A percentile compares a stretch with the other conserved stretches of the same genome.
These are phyloP conservation scores for Nebria ingens DNA, from an alignment of 1,140 invertebrate species.

Conservation along the genomic window DNA sequence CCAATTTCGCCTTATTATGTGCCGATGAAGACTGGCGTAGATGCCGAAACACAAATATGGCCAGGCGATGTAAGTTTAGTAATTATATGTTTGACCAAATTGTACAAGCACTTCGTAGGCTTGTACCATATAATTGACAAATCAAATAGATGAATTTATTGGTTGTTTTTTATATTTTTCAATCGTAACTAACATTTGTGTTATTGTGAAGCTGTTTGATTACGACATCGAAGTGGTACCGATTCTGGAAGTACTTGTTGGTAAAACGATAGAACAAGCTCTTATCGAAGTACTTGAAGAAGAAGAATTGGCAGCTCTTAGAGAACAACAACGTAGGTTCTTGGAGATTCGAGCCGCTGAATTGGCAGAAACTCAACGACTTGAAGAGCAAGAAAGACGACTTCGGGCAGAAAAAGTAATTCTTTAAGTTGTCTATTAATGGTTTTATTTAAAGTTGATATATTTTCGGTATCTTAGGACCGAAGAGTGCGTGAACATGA, in stretches of 20 bases:
- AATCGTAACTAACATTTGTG: too few relatives aligned
- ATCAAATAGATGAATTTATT: too few relatives aligned
- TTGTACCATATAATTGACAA: too few relatives aligned
- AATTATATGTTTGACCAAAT: too few relatives aligned
- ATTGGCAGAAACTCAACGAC: conserved; percentile 59
- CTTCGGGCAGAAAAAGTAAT: conserved; percentile 48
- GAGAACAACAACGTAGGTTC: conserved; percentile 66
- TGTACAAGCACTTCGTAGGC: too few relatives aligned
- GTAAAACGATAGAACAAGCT: conserved; percentile 78
- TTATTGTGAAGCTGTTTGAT: conserved; percentile 81
- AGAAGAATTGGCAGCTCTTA: conserved; percentile 60
- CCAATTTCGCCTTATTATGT: conserved; percentile 64
- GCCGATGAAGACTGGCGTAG: conserved; percentile 65
- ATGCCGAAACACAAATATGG: conserved; percentile 73
- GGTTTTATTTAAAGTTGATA: background rate
- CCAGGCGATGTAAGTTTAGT: conserved; percentile 68
- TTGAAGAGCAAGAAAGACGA: conserved; percentile 61
- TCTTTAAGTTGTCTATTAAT: background rate
- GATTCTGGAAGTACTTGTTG: conserved; percentile 75
- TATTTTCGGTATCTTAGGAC: conserved; percentile 39
- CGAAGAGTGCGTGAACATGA: conserved; percentile 45
- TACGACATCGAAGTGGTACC: conserved; percentile 83
- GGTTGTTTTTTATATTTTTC: conserved; percentile 15
- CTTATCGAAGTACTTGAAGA: conserved; percentile 73
- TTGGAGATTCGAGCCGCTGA: conserved; percentile 68